Base-by-base conservation (phyloP, 2,797 vertebrate species). In the Hyperoplus immaculatus region DNA sequence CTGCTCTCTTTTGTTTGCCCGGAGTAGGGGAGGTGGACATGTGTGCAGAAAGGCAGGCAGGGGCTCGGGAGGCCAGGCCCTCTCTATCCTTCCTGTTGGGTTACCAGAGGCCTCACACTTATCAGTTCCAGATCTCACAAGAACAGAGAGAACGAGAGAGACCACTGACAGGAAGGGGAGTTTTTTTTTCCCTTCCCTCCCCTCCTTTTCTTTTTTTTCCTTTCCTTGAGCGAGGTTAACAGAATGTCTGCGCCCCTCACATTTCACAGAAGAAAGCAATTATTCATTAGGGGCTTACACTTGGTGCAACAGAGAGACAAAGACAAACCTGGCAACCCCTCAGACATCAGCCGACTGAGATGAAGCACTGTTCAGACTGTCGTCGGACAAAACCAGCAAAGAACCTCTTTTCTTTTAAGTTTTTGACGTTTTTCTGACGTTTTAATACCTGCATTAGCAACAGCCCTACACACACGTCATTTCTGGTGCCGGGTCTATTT, bases 21-120 rank as follows among this genome's bases (percentile, higher is more conserved):
- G 72, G 75, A 62, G 78, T 85, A 86, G 75, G 64, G 80, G 85
- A 86, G 83, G 87, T 89, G 89, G 87, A 89, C 94, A 93, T 91
- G 95, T 95, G 95, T 87, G 76, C 78, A 81, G 83, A 90, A 29
- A 29, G 29, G 29, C 29, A 29, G 89, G 85, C 77, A 83, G 81
- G 90, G 88, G 87, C 51, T 56, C 54, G 6, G 54, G 66, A 83
- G 50, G 81, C 91, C 87, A 79, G 83, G 80, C 81, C 87, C 92
- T 93, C 92, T 93, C 87, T 67, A 85, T 94, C 93, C 94, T 94
- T 95, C 88, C 74, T 94, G 93, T 93, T 93, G 87, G 71, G 85
- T 88, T 92, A 90, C 81, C 66, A 82, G 90, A 94, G 91, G 82
- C 89, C 92, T 84, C 41, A 64, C 21, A 0, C 81, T 92, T 94